A percentile compares a stretch with the other conserved stretches of the same genome.
These are phyloP conservation scores for Enteromius paludinosus DNA, from an alignment of 2,797 vertebrate species.

Conservation along the genomic window DNA sequence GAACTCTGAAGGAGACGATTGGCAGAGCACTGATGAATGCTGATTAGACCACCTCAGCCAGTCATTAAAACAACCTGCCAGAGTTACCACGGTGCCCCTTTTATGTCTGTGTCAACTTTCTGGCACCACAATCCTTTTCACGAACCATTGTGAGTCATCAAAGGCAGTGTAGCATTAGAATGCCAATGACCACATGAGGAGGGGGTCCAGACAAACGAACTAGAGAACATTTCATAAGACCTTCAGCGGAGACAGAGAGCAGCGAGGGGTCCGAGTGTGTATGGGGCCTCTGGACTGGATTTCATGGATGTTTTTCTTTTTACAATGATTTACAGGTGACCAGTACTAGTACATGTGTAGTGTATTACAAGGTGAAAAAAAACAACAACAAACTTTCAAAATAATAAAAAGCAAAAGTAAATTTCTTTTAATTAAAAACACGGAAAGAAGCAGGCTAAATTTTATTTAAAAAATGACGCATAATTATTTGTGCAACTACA, in stretches of 20 bases:
- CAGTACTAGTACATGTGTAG: not conserved
- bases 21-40: constrained; percentile 46
- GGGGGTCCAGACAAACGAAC: constrained; percentile 22
- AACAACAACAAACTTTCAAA: not conserved
- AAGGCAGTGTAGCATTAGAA: constrained; percentile 23
- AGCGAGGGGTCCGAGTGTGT: not conserved
- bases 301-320: not conserved
- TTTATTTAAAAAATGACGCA: not conserved
- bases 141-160: constrained; percentile 33
- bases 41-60: constrained; percentile 38
- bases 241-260: not conserved
- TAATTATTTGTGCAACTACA: not conserved
- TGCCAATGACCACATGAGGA: constrained; percentile 31
- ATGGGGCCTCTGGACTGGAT: constrained; percentile 1
- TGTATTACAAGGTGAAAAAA: not conserved
- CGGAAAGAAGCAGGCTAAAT: not conserved
- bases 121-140: constrained; percentile 16
- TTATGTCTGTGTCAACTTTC: constrained; percentile 35
- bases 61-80: constrained; percentile 12
- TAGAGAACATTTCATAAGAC: constrained; percentile 13
- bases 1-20: not conserved
- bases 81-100: constrained; percentile 11
- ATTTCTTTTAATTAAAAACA: not conserved
- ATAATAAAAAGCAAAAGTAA: not conserved
- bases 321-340: not conserved